Conservation (phyloP, 2,888 invertebrate genomes). For the Chrysomela aeneicollis region DNA sequence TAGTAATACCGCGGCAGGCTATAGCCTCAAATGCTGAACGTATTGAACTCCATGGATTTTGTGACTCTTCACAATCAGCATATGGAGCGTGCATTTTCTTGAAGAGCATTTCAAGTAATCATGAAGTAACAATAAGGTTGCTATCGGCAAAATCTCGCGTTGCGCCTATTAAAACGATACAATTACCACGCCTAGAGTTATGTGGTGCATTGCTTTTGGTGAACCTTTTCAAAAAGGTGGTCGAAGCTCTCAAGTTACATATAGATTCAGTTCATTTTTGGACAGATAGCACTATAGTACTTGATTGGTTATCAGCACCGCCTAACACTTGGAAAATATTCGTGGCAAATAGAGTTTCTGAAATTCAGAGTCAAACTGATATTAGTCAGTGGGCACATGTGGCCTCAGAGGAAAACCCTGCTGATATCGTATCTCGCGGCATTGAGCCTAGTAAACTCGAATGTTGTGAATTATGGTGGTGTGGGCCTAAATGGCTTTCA, state of each 20-base stretch:
- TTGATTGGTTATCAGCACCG: background rate
- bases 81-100: slow-evolving; percentile 28
- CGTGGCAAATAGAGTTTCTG: slow-evolving; percentile 16
- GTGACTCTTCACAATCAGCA: slow-evolving; percentile 20
- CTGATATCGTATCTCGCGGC: too few species aligned
- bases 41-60: slow-evolving; percentile 24
- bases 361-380: too few species aligned
- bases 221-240: too few species aligned
- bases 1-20: slow-evolving; percentile 13
- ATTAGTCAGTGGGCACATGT: too few species aligned
- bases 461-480: too few species aligned
- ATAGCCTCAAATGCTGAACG: background rate
- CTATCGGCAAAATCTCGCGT: background rate
- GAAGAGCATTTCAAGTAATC: background rate
- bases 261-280: background rate
- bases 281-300: slow-evolving; percentile 13
- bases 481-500: too few species aligned
- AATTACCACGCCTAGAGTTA: slow-evolving; percentile 19
- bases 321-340: slow-evolving; percentile 14
- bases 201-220: too few species aligned
- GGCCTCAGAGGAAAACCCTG: too few species aligned
- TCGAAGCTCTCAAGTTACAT: too few species aligned
- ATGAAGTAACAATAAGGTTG: background rate
- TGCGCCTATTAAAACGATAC: slow-evolving; percentile 14
- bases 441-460: too few species aligned